Evolutionary conservation across 2,113 vertebrate genomes (phyloP).

Genomic region (Galemys pyrenaicus): DNA sequence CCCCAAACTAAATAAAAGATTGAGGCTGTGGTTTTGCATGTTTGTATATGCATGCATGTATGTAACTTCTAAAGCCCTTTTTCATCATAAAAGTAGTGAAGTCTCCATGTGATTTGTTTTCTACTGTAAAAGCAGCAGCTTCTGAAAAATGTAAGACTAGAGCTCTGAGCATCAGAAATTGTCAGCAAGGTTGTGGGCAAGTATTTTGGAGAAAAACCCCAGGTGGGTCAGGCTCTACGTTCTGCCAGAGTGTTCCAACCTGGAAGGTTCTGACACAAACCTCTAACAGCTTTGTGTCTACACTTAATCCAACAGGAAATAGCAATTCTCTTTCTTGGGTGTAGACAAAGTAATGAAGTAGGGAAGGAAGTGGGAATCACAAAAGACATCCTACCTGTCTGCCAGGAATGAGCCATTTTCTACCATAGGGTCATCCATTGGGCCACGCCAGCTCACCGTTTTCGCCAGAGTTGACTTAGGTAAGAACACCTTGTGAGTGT

Average conservation of each 20-base stretch:
- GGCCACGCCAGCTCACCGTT: neutral
- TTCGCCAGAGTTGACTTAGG: constrained; percentile 18
- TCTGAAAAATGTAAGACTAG: neutral
- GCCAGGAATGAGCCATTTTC: neutral
- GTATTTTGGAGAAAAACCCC: neutral
- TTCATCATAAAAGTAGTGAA: neutral
- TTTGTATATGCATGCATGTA: neutral
- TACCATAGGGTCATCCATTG: neutral
- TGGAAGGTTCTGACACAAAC: neutral
- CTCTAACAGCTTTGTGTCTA: neutral
- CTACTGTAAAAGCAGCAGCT: constrained; percentile 44
- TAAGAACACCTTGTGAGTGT: constrained; percentile 83
- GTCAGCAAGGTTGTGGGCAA: neutral
- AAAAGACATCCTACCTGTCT: neutral
- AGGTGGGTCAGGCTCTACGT: neutral
- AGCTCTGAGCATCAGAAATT: neutral
- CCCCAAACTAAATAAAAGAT: constrained; percentile 36
- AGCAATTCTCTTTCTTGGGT: neutral
- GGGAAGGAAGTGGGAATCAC: neutral
- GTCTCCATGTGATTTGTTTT: constrained; percentile 54
- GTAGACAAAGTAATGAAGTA: neutral
- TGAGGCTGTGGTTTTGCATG: neutral
- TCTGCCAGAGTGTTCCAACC: neutral
- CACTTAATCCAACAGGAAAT: neutral
- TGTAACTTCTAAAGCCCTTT: constrained; percentile 63